Evolutionary conservation across 2,113 vertebrate genomes (phyloP), one percentile per base, ranked within the genome.

Genomic region (Typhlomys cinereus): DNA sequence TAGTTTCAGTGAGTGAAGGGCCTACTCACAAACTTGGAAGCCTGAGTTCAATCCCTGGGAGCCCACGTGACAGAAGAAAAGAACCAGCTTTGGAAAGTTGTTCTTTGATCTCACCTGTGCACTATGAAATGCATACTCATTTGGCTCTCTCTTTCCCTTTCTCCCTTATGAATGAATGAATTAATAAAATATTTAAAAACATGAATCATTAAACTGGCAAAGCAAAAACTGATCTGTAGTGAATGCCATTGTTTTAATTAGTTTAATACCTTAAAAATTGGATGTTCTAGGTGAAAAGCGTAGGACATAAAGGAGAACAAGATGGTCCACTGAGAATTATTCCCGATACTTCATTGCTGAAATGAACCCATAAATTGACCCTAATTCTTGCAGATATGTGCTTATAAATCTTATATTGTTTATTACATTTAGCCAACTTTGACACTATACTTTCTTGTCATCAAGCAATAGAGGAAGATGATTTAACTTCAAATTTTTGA

Each of bases 291-390:
- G 29, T 67, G 78, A 67, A 90, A 84, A 91, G 71, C 21, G 7
- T 18, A 29, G 1, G 50, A 8, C 34, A 5, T 70, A 0, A 13
- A 29, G 1, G 36, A 80, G 13, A 61, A 59, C 29, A 54, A 75
- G 71, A 73, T 39, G 2, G 29, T 46, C 4, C 73, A 25, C 75
- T 29, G 25, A 70, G 75, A 88, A 31, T 21, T 67, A 36, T 50
- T 59, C 48, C 54, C 76, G 50, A 82, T 82, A 86, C 10, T 91
- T 93, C 44, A 66, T 44, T 87, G n/a, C 12, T 39, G 71, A 94
- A 89, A 73, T n/a, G 18, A 91, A 13, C 71, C 52, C 29, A 85
- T 57, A 76, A 88, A 83, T 76, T 41, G 2, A 64, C 5, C 7
- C 54, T 34, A 41, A 52, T 62, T 78, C 54, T 86, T 67, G n/a